Evolutionary conservation across 1,140 invertebrate genomes (phyloP), one percentile per base, ranked within the genome.

Genomic region (Epicauta chinensis): DNA sequence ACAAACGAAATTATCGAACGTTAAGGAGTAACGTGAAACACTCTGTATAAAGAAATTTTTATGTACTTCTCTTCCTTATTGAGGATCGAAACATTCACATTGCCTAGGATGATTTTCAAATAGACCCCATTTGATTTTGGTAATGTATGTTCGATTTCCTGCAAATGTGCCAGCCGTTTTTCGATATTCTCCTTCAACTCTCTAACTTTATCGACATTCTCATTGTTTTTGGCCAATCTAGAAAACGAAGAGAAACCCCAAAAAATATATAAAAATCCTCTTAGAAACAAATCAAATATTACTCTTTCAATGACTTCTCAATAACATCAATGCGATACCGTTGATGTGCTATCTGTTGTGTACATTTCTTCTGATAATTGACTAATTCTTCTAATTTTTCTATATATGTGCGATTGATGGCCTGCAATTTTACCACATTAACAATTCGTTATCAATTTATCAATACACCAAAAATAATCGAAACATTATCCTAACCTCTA

Each of bases 31-130:
- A n/a, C n/a, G n/a, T n/a, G n/a, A n/a, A n/a, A n/a, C n/a, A n/a
- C n/a, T n/a, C n/a, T n/a, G n/a, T n/a, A 44, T 6, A 23, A n/a
- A 40, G 6, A 5, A 23, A 7, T 40, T 16, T 15, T n/a, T 45
- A 79, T 84, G 79, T 78, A 93, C 90, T 95, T 96, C 70, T 95
- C 91, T 68, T 86, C 91, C 79, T 93, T 96, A 73, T 95, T 95
- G 32, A 97, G 75, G 68, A 97, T 91, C 15, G 93, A 97, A n/a
- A 97, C 91, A 75, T 97, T 97, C 14, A 97, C 92, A 73, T 90
- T 90, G 43, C 94, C 95, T 48, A 98, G 75, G 67, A 98, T 97
- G 65, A 97, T 93, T 70, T 85, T 85, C 54, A 98, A 77, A 71
- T 97, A 98, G 32, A 87, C 72, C 58, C 93, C 89, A 73, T 90